These are phyloP conservation scores for Trissolcus brochymenae DNA, from an alignment of 2,888 invertebrate genomes.

Conservation along the genomic window DNA sequence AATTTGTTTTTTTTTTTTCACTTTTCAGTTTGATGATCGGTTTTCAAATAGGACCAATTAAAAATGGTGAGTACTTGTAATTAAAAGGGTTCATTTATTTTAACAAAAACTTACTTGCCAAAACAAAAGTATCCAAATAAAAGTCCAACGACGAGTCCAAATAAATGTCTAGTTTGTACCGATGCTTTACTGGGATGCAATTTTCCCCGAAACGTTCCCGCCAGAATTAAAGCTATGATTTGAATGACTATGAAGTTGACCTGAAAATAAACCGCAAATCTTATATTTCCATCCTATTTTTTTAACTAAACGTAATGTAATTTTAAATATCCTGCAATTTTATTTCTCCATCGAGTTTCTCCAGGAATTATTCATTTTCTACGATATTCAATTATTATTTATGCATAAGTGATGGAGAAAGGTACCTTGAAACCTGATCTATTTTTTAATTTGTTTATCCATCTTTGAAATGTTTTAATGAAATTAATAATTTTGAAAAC, in stretches of 20 bases:
- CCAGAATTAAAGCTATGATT: constrained; percentile 86
- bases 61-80: not conserved
- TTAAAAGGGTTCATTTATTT: not conserved
- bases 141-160: constrained; percentile 87
- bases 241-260: constrained; percentile 91
- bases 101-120: constrained; percentile 82
- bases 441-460: no score
- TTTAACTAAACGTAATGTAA: not conserved
- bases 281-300: constrained; percentile 7
- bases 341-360: no score
- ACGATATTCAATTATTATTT: no score
- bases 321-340: no score
- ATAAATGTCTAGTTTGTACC: constrained; percentile 85
- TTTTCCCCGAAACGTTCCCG: constrained; percentile 86
- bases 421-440: no score
- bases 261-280: constrained; percentile 76
- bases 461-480: no score
- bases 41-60: no score
- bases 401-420: no score
- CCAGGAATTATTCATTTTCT: no score
- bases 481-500: no score
- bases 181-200: constrained; percentile 84
- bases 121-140: constrained; percentile 92
- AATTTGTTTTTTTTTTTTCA: not conserved
- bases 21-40: no score